Conservation (phyloP, 2,888 invertebrate species). For the Lasioglossum zephyrum region DNA sequence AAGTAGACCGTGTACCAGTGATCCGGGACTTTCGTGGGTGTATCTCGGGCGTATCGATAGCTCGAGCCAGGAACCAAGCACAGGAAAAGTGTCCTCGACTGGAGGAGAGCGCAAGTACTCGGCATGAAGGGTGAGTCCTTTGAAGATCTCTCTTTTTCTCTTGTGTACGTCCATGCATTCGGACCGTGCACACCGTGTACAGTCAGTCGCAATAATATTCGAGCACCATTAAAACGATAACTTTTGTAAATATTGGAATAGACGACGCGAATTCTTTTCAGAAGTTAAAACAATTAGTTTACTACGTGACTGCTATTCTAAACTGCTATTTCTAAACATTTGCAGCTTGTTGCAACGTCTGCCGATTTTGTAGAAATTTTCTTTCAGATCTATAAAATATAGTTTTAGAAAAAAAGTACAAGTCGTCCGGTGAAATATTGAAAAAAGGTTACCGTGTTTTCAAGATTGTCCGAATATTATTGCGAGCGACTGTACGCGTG, state of each 20-base stretch:
- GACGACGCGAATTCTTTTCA: not conserved
- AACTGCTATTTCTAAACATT: too few species aligned
- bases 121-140: conserved; percentile 60
- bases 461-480: not conserved
- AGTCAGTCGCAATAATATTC: not conserved
- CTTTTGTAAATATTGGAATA: not conserved
- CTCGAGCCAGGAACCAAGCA: conserved; percentile 26
- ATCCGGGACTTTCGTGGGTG: conserved; percentile 31
- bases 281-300: too few species aligned
- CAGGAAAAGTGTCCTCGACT: conserved; percentile 49
- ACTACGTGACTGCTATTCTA: too few species aligned
- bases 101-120: conserved; percentile 56
- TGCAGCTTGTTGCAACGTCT: too few species aligned
- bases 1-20: conserved; percentile 33
- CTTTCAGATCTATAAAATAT: too few species aligned
- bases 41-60: conserved; percentile 42
- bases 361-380: too few species aligned
- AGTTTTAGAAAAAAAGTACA: not conserved
- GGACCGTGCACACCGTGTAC: not conserved
- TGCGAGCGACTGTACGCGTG: not conserved
- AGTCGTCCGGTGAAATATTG: not conserved
- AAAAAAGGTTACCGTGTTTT: not conserved
- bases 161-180: not conserved
- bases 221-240: not conserved
- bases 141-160: conserved; percentile 15